A percentile compares a stretch with the other conserved stretches of the same genome.
Evolutionary conservation across 2,797 vertebrate genomes (phyloP).

Genomic region (Muscicapa comitata): DNA sequence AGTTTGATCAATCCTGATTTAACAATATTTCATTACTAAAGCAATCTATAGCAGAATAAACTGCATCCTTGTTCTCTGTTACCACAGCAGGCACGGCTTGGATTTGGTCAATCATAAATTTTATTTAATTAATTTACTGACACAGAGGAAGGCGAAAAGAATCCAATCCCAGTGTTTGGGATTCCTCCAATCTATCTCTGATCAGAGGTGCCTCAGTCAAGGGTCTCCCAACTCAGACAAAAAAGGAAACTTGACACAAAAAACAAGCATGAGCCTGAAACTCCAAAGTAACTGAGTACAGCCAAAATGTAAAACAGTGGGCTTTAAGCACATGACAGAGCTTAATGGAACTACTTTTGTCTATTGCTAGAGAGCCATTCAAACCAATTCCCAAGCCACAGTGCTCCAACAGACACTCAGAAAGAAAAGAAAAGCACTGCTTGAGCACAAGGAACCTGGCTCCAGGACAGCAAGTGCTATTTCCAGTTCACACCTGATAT

Average conservation of each 20-base stretch:
- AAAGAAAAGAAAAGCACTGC: background rate
- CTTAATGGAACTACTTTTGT: background rate
- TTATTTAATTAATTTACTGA: background rate
- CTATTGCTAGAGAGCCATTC: background rate
- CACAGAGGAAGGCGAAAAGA: background rate
- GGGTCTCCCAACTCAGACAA: background rate
- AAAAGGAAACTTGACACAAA: background rate
- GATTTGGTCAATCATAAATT: background rate
- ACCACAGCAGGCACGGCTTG: background rate
- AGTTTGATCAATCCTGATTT: background rate
- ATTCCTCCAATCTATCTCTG: background rate
- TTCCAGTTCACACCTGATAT: conserved; percentile 84
- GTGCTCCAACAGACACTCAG: background rate
- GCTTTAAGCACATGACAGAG: background rate
- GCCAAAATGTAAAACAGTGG: background rate
- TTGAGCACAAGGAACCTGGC: background rate
- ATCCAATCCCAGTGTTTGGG: accelerated
- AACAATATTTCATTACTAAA: background rate
- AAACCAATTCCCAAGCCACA: background rate
- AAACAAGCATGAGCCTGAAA: background rate
- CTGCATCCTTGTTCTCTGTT: background rate
- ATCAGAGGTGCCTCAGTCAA: background rate
- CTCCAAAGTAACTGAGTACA: background rate
- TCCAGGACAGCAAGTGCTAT: background rate
- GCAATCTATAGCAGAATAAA: background rate